Percentiles rank a stretch among this genome's conserved stretches.
Evolutionary conservation across 2,797 vertebrate genomes (phyloP).

Genomic region (Brachymystax lenok): DNA sequence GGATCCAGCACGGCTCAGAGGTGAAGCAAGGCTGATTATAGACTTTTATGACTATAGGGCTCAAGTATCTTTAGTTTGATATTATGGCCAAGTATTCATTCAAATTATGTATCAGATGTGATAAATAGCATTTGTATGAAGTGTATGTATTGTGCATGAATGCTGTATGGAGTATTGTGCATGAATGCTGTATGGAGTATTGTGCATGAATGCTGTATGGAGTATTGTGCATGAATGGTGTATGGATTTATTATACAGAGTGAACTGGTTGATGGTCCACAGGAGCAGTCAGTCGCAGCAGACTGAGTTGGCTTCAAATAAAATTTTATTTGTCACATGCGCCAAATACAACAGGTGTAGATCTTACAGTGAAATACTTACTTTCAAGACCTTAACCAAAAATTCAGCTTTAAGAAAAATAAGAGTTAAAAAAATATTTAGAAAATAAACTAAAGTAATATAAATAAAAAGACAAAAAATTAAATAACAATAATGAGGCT

Average conservation of each 20-base stretch:
- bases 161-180: background rate
- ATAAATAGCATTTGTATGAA: background rate
- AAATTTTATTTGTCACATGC: too few relatives aligned
- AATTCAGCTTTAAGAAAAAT: too few relatives aligned
- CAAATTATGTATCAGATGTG: background rate
- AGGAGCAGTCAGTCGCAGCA: background rate
- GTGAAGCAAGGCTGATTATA: background rate
- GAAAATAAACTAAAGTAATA: too few relatives aligned
- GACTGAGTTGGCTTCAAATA: background rate
- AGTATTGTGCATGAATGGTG: background rate
- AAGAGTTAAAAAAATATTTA: too few relatives aligned
- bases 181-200: background rate
- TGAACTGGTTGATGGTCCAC: background rate
- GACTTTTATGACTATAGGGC: background rate
- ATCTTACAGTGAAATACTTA: too few relatives aligned
- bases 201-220: too few relatives aligned
- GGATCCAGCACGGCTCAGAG: constrained; percentile 7
- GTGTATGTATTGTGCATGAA: background rate
- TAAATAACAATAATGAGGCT: too few relatives aligned
- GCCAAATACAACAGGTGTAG: too few relatives aligned
- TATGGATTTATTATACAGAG: background rate
- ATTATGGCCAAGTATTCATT: background rate
- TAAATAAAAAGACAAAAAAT: too few relatives aligned
- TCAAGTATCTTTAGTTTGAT: background rate
- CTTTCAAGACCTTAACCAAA: too few relatives aligned